phyloP scores from a whole-genome alignment of 2,113 vertebrate genomes.

The Alethe castanea region DNA sequence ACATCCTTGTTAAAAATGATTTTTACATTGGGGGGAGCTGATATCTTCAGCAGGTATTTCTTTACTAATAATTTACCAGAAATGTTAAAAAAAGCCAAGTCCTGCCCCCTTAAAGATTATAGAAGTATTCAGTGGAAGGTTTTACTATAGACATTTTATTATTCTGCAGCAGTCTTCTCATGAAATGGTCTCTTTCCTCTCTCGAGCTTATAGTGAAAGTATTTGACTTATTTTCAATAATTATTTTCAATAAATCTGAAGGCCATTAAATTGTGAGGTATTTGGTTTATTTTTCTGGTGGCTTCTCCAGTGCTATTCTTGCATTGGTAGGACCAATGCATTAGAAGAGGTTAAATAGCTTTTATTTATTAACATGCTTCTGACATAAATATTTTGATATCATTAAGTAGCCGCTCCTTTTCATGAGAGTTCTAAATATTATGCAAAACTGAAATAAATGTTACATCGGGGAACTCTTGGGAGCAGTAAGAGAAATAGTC shows the following conservation, averaged over 20 bases:
- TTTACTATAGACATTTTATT: background rate
- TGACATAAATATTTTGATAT: slow-evolving; percentile 28
- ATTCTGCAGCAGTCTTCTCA: background rate
- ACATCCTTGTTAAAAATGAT: background rate
- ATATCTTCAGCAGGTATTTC: background rate
- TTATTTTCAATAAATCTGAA: background rate
- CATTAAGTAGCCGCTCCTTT: background rate
- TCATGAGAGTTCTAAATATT: background rate
- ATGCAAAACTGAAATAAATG: background rate
- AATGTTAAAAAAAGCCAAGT: background rate
- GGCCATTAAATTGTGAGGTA: background rate
- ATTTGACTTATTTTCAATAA: background rate
- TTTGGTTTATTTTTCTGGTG: background rate
- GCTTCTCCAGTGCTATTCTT: background rate
- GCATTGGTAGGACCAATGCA: background rate
- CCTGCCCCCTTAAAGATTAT: background rate
- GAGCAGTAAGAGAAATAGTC: background rate
- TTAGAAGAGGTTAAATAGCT: background rate
- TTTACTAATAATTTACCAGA: background rate
- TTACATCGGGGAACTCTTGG: background rate
- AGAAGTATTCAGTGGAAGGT: background rate
- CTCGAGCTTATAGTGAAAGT: background rate
- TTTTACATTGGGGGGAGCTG: background rate
- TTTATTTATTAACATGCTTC: background rate
- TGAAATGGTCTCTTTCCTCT: background rate